Base-by-base conservation (phyloP, 2,888 invertebrate genomes). In the Cosmia pyralina region DNA sequence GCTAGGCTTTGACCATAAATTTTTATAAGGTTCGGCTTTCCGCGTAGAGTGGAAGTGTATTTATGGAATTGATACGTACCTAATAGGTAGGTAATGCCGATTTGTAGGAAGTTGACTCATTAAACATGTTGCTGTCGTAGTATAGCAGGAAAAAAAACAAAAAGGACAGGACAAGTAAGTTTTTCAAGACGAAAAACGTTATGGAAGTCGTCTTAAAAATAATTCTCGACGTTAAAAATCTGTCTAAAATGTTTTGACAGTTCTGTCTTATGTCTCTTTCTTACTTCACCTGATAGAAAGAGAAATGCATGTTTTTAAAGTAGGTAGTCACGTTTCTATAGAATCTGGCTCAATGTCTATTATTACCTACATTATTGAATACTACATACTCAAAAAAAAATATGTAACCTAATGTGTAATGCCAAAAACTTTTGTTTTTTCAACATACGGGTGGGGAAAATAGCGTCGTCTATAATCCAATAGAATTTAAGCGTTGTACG, bases 51-150 rank as follows among this genome's bases (percentile, higher is more conserved):
- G 58, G 69, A 64, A 67, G 41, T 68, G 76, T 77, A 84, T 78
- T 75, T 75, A 74, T 67, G 85, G 85, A 85, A 87, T 85, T 85
- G 79, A 85, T 65, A 60, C 57, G 44, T 66, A 53, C 22, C 22
- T 22, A 0, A 34, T 80, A 28, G 28, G 28, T 28, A 28, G 28
- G 28, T 62, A 10, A 62, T 13, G 52, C 13, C 13, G 57, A 53
- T 76, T 17, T 66, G 28, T 55, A 65, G 34, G 13, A 67, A 76
- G 1, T 8, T 58, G 50, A 41, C 46, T 63, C 10, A 13, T 38
- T 48, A 13, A 19, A 59, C 44, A 72, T 38, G 4, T 55, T 62
- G 17, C 0, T n/a, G 13, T 53, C 8, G 8, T 50, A 59, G 11
- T 28, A 41, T 0, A 46, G 6, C 13, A 55, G 6, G 3, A 71